phyloP scores from a whole-genome alignment of 2,113 vertebrate species.

The Raja brachyura region DNA sequence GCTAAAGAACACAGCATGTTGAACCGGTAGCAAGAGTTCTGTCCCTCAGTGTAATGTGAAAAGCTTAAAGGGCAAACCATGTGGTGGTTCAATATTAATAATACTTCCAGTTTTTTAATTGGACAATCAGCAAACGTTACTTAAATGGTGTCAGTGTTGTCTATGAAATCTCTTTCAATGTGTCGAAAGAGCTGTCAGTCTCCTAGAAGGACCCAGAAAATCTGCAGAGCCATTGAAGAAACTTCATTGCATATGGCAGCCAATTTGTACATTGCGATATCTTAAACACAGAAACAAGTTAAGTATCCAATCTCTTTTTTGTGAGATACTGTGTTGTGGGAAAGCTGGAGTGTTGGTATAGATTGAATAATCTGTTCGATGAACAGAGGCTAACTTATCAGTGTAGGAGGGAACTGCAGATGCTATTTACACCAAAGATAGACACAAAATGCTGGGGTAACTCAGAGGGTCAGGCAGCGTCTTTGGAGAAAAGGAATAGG shows the following conservation, averaged over 20 bases:
- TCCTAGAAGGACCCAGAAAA: background rate
- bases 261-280: background rate
- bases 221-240: background rate
- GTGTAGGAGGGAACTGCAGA: too few species aligned
- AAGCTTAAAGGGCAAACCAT: background rate
- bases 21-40: background rate
- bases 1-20: background rate
- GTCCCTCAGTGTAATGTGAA: background rate
- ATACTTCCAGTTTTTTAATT: background rate
- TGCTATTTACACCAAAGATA: too few species aligned
- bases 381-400: background rate
- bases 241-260: too few species aligned
- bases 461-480: too few species aligned
- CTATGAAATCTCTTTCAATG: background rate
- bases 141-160: background rate
- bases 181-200: too few species aligned
- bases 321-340: background rate
- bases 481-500: too few species aligned
- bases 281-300: background rate
- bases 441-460: too few species aligned
- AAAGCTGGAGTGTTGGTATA: background rate
- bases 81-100: background rate
- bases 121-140: background rate
- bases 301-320: background rate
- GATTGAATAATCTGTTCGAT: background rate